Conservation (phyloP, 2,113 vertebrate species). For the Hirundichthys speculiger region DNA sequence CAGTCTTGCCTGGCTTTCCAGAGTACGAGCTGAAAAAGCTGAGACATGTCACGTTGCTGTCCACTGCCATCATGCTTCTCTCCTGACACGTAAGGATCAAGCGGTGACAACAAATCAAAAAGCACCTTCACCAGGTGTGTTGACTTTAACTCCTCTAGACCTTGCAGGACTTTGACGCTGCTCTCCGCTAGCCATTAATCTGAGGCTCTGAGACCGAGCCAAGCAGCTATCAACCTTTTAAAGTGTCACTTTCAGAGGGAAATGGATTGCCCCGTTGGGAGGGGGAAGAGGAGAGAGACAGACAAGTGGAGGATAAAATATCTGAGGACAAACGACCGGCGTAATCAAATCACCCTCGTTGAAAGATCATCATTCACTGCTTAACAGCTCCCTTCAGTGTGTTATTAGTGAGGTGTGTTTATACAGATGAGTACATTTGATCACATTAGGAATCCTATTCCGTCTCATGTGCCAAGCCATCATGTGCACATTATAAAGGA, state of each 20-base stretch:
- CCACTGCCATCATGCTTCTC: conserved; percentile 5
- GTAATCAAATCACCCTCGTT: conserved; percentile 64
- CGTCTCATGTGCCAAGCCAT: conserved; percentile 2
- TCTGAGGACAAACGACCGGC: conserved; percentile 53
- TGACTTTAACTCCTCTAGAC: conserved; percentile 27
- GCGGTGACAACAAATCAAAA: conserved; percentile 52
- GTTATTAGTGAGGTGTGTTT: conserved; percentile 26
- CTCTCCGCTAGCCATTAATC: conserved; percentile 63
- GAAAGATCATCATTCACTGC: conserved; percentile 57
- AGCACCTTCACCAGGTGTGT: conserved; percentile 38
- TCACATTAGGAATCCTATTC: conserved; percentile 15
- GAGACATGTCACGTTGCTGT: no score
- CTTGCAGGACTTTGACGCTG: conserved; percentile 10
- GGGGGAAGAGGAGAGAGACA: conserved; percentile 19
- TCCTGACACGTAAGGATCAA: conserved; percentile 15
- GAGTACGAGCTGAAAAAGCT: conserved; percentile 1
- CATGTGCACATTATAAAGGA: no score
- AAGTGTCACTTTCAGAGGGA: conserved; percentile 72
- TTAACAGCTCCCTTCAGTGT: conserved; percentile 45
- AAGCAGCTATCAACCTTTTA: conserved; percentile 71
- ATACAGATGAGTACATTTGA: conserved; percentile 2
- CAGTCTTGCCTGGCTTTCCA: not conserved
- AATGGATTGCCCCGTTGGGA: conserved; percentile 55
- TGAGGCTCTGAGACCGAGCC: conserved; percentile 49
- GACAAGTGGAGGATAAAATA: conserved; percentile 43